A percentile compares a stretch with the other conserved stretches of the same genome.
phyloP scores from a whole-genome alignment of 1,140 invertebrate species.

The Drosophila cardini region DNA sequence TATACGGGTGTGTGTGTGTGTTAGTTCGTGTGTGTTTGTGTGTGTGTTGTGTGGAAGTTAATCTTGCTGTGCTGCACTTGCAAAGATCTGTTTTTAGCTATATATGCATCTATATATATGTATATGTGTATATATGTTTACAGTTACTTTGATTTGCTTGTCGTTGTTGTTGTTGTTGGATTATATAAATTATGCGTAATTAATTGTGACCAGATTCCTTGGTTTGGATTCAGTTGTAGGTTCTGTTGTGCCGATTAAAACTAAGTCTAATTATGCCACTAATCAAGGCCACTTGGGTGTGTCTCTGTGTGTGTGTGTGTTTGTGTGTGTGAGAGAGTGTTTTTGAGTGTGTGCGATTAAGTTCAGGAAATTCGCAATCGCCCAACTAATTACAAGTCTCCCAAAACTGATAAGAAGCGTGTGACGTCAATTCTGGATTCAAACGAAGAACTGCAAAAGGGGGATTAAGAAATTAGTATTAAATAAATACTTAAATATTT shows the following conservation, averaged over 20 bases:
- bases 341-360: conserved; percentile 50
- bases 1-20: background rate
- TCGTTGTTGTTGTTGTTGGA: conserved; percentile 31
- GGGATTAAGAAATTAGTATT: no score
- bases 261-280: conserved; percentile 33
- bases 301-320: no score
- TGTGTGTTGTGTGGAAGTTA: conserved; percentile 26
- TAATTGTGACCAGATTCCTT: conserved; percentile 30
- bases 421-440: conserved; percentile 60
- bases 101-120: conserved; percentile 15
- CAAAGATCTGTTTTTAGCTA: conserved; percentile 19
- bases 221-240: conserved; percentile 3
- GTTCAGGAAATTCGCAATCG: conserved; percentile 74
- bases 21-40: background rate
- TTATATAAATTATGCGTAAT: conserved; percentile 56
- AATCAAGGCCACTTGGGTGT: conserved; percentile 45
- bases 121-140: conserved; percentile 1
- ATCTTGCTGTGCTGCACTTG: conserved; percentile 40
- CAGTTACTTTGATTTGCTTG: conserved; percentile 20
- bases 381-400: conserved; percentile 49
- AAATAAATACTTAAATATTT: no score
- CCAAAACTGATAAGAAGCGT: conserved; percentile 65
- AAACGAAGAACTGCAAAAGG: background rate
- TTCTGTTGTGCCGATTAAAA: conserved; percentile 19
- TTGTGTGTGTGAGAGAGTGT: conserved; percentile 35